Conservation (phyloP, 2,797 vertebrate species). For the Pseudomugil gertrudae region DNA sequence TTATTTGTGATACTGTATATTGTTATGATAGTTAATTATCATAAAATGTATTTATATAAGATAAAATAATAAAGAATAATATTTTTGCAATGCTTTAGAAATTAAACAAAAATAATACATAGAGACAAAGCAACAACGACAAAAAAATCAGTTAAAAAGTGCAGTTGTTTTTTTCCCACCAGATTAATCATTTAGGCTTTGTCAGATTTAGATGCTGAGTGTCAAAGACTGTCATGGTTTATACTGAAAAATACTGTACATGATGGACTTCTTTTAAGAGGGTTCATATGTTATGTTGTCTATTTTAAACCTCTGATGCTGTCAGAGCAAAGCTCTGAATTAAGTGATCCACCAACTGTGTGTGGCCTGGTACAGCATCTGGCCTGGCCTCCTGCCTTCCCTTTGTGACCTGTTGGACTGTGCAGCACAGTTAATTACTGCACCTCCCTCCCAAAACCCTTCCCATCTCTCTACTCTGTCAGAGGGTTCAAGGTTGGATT, state of each 20-base stretch:
- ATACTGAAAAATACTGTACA: conserved; percentile 9
- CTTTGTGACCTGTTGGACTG: conserved; percentile 58
- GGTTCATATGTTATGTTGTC: conserved; percentile 24
- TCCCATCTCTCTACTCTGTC: conserved; percentile 31
- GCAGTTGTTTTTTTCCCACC: too few species aligned
- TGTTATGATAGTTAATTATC: not conserved
- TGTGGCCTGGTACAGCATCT: conserved; percentile 39
- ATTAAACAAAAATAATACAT: too few species aligned
- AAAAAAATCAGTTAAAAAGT: not conserved
- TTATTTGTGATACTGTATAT: not conserved
- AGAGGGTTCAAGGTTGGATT: conserved; percentile 66
- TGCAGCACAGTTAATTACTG: conserved; percentile 60
- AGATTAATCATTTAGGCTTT: not conserved
- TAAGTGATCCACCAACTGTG: conserved; percentile 61
- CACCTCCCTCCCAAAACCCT: not conserved
- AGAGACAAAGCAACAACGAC: not conserved
- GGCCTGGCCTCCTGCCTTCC: conserved; percentile 40
- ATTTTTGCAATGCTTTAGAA: too few species aligned
- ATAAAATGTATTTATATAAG: too few species aligned
- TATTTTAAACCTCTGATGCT: conserved; percentile 61
- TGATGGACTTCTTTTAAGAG: conserved; percentile 4
- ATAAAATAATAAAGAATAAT: too few species aligned
- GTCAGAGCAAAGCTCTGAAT: conserved; percentile 60
- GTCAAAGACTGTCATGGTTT: not conserved
- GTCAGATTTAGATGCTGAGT: not conserved